phyloP scores from a whole-genome alignment of 1,140 invertebrate genomes.

The Campoletis sonorensis region DNA sequence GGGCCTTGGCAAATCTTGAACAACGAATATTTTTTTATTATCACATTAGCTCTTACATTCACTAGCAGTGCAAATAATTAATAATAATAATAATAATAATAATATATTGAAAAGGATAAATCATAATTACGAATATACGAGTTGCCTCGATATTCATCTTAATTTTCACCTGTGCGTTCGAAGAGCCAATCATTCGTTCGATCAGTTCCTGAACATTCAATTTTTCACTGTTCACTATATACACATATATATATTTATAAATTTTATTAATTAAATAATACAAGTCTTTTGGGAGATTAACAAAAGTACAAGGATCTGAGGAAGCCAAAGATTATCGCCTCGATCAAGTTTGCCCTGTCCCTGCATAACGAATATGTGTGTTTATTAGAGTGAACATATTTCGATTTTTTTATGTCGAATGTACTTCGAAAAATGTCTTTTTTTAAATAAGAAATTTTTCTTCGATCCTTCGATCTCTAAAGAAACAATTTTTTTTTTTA shows the following conservation, averaged over 20 bases:
- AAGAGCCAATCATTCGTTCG: constrained; percentile 5
- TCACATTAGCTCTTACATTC: constrained; percentile 30
- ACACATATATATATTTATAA: background rate
- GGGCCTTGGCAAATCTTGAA: constrained; percentile 27
- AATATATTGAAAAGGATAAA: constrained; percentile 17
- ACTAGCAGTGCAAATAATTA: constrained; percentile 47
- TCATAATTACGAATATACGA: constrained; percentile 11
- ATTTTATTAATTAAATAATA: background rate
- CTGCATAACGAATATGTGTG: constrained; percentile 43
- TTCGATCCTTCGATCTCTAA: no score
- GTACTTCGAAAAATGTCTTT: background rate
- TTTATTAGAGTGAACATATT: background rate
- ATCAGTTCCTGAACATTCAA: background rate
- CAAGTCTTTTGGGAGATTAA: constrained; percentile 25
- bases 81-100: constrained; percentile 48
- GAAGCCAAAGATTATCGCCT: background rate
- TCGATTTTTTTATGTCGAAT: background rate
- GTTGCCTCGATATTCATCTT: constrained; percentile 30
- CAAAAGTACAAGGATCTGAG: constrained; percentile 23
- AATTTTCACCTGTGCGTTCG: background rate
- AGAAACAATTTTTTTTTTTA: no score
- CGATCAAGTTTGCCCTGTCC: constrained; percentile 51
- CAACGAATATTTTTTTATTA: constrained; percentile 41
- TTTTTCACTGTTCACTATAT: background rate
- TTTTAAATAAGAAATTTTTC: background rate